Evolutionary conservation across 2,888 invertebrate species (phyloP).

Genomic region (Nipponacmea schrenckii): DNA sequence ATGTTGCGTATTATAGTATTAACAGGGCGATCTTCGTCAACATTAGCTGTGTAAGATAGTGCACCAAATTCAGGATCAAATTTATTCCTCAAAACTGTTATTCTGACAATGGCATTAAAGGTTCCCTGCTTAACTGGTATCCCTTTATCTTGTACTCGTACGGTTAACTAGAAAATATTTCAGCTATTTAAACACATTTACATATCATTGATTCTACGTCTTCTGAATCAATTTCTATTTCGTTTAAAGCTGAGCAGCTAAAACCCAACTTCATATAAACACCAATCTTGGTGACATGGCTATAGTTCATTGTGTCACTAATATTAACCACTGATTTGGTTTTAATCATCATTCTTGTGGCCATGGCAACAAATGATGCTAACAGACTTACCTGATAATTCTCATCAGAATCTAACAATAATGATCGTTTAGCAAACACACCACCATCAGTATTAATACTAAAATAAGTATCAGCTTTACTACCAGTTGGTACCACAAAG

Average conservation of each 20-base stretch:
- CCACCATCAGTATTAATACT: constrained; percentile 31
- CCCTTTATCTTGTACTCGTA: constrained; percentile 11
- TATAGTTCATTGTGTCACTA: too few species aligned
- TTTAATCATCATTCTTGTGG: too few species aligned
- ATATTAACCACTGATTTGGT: too few species aligned
- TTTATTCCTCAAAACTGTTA: constrained; percentile 14
- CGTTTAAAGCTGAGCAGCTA: too few species aligned
- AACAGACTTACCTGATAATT: constrained; percentile 36
- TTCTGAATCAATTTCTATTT: too few species aligned
- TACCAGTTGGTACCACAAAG: constrained; percentile 38
- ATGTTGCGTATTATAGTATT: background rate
- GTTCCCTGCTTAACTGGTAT: background rate
- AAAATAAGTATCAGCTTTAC: constrained; percentile 33
- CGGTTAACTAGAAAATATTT: constrained; percentile 6
- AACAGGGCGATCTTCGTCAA: background rate
- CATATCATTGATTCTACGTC: background rate
- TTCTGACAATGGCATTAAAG: constrained; percentile 8
- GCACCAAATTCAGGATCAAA: constrained; percentile 31
- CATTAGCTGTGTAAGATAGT: background rate
- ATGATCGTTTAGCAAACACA: constrained; percentile 25
- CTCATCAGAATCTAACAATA: constrained; percentile 24
- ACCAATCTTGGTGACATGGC: too few species aligned
- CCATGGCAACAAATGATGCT: too few species aligned
- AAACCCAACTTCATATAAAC: too few species aligned
- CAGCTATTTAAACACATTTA: background rate